A percentile compares a stretch with the other conserved stretches of the same genome.
Conservation (phyloP, 2,888 invertebrate species). For the Acleris literana region DNA sequence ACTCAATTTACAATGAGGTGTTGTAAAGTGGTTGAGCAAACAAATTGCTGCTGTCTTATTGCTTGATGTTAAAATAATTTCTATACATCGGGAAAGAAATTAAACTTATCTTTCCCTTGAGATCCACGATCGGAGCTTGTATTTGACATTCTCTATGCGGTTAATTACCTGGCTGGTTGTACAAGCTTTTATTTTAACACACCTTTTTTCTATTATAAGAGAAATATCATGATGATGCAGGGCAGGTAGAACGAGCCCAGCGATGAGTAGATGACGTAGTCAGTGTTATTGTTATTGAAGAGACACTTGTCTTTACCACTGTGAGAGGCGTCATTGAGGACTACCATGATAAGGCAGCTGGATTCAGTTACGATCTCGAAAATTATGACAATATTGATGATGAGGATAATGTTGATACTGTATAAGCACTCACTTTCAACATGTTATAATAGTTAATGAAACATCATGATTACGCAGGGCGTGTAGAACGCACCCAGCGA, state of each 20-base stretch:
- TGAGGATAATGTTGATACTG: neutral
- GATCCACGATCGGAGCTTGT: too few relatives aligned
- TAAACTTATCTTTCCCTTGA: too few relatives aligned
- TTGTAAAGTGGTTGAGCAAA: neutral
- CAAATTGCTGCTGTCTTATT: too few relatives aligned
- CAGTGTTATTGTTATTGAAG: slow-evolving; percentile 98
- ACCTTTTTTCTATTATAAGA: too few relatives aligned
- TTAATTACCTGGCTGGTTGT: too few relatives aligned
- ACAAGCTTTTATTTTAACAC: too few relatives aligned
- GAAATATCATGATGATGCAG: slow-evolving; percentile 98
- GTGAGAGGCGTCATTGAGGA: slow-evolving; percentile 95
- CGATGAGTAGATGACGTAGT: slow-evolving; percentile 99
- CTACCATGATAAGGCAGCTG: slow-evolving; percentile 98
- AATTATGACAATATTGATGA: too few relatives aligned
- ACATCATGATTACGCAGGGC: slow-evolving; percentile 98
- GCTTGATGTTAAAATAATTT: too few relatives aligned
- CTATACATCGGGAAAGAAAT: too few relatives aligned
- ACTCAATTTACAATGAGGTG: neutral
- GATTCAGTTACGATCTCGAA: too few relatives aligned
- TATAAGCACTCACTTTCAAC: slow-evolving; percentile 90
- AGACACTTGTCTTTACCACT: slow-evolving; percentile 92
- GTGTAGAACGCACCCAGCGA: slow-evolving; percentile 99
- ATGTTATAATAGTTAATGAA: slow-evolving; percentile 98
- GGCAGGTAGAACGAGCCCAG: slow-evolving; percentile 99
- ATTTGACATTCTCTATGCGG: too few relatives aligned